Evolutionary conservation across 2,797 vertebrate species (phyloP).

Genomic region (Arnoldichthys spilopterus): DNA sequence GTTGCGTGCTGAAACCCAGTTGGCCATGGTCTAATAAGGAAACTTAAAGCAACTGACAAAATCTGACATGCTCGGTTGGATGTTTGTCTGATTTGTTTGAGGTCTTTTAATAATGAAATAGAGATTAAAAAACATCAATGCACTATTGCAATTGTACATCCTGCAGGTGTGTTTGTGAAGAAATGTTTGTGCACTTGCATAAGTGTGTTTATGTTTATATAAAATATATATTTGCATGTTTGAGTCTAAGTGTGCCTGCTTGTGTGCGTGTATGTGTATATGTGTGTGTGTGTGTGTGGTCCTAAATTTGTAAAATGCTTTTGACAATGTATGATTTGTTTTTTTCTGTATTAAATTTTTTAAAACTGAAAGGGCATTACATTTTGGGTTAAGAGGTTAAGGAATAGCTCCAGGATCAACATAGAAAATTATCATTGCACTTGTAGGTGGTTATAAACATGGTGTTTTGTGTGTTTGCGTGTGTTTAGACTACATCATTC

Average conservation of each 20-base stretch:
- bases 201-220: neutral
- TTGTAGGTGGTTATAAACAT: too few species aligned
- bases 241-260: neutral
- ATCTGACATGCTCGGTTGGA: neutral
- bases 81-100: neutral
- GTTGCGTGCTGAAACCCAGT: neutral
- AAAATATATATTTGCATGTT: neutral
- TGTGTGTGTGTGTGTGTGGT: slow-evolving; percentile 1
- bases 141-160: neutral
- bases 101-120: slow-evolving; percentile 8
- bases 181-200: neutral
- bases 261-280: neutral
- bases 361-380: too few species aligned
- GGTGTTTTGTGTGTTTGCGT: slow-evolving; percentile 15
- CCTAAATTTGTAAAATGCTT: too few species aligned
- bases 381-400: too few species aligned
- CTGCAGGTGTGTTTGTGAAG: neutral
- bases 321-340: too few species aligned
- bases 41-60: neutral
- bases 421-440: too few species aligned
- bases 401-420: too few species aligned
- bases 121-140: neutral
- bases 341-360: too few species aligned
- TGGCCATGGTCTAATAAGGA: neutral
- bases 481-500: slow-evolving; percentile 85